phyloP scores from a whole-genome alignment of 2,113 vertebrate genomes.

The Grallaria varia region DNA sequence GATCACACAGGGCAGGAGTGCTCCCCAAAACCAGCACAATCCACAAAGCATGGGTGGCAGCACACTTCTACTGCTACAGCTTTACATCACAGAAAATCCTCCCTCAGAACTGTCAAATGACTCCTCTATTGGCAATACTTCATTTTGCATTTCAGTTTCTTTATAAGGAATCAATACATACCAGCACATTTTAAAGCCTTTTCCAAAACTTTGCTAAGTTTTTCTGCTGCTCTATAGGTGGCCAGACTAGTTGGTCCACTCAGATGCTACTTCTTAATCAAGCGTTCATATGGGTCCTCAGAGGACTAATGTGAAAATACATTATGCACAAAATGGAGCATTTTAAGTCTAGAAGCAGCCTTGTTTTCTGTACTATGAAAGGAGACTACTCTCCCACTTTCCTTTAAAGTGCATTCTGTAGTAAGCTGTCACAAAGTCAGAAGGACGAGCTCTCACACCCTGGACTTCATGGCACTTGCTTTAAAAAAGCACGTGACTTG shows the following conservation, averaged over 20 bases:
- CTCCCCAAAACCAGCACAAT: background rate
- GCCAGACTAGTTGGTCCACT: background rate
- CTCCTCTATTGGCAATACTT: background rate
- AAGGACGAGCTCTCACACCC: background rate
- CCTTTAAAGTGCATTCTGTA: background rate
- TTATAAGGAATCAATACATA: background rate
- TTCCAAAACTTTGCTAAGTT: background rate
- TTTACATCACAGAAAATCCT: background rate
- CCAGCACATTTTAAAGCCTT: background rate
- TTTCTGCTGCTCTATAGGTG: background rate
- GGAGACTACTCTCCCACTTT: background rate
- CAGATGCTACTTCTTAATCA: background rate
- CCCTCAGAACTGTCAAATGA: background rate
- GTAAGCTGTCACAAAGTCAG: background rate
- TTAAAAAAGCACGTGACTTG: background rate
- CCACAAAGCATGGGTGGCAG: background rate
- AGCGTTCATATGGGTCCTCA: background rate
- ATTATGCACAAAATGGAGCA: background rate
- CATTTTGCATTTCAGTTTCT: background rate
- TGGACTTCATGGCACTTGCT: background rate
- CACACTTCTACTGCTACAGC: background rate
- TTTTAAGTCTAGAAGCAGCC: background rate
- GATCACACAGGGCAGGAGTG: background rate
- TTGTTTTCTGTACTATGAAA: background rate
- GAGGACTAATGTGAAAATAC: background rate